These are phyloP conservation scores for Poeciliopsis paucimaculata DNA, from an alignment of 2,797 vertebrate species.

Conservation along the genomic window DNA sequence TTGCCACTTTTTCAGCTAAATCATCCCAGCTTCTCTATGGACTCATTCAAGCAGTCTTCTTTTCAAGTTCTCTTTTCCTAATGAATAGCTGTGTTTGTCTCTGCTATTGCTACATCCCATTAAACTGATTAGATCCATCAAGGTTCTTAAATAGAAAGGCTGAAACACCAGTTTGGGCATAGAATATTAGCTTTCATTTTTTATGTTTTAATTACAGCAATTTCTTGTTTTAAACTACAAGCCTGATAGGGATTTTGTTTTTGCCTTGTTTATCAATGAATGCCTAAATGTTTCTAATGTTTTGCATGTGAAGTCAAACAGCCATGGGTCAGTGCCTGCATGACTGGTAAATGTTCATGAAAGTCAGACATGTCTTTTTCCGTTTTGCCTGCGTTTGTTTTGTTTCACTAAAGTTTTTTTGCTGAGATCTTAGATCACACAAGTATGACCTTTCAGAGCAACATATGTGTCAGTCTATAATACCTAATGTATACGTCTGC, in stretches of 20 bases:
- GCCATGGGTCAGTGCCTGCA: conserved; percentile 36
- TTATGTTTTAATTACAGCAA: background rate
- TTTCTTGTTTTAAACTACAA: conserved; percentile 9
- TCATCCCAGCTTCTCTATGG: background rate
- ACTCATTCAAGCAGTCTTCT: background rate
- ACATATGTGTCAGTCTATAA: background rate
- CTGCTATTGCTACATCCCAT: background rate
- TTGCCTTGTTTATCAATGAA: conserved; percentile 7
- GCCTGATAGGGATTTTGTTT: background rate
- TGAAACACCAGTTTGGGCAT: background rate
- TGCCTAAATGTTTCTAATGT: conserved; percentile 17
- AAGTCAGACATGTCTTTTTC: conserved; percentile 5
- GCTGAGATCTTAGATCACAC: background rate
- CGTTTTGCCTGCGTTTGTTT: conserved; percentile 12
- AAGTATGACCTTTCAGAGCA: background rate
- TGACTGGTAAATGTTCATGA: background rate
- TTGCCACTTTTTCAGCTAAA: conserved; percentile 5
- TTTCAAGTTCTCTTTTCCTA: conserved; percentile 9
- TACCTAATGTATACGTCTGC: background rate
- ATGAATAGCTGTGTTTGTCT: conserved; percentile 4
- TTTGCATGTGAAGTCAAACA: conserved; percentile 38
- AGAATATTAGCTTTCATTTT: background rate
- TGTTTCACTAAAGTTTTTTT: conserved; percentile 9
- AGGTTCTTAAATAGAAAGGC: background rate
- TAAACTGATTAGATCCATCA: background rate